A percentile compares a stretch with the other conserved stretches of the same genome.
Conservation (phyloP, 1,140 invertebrate species). For the Chrysomallon squamiferum region DNA sequence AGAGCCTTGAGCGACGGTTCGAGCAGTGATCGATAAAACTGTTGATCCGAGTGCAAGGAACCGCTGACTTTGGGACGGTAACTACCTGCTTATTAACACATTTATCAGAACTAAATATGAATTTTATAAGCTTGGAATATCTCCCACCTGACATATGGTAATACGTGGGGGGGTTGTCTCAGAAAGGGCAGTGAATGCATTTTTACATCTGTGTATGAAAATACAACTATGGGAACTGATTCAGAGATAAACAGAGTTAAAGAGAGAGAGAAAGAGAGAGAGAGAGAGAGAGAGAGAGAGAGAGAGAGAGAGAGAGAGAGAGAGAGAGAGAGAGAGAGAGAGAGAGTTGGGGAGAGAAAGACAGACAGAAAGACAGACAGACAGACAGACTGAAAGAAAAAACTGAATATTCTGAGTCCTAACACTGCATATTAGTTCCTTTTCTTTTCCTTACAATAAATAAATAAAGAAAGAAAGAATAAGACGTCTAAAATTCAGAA, state of each 20-base stretch:
- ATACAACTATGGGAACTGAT: slow-evolving; percentile 10
- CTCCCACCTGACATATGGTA: neutral
- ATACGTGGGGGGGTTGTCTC: neutral
- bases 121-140: neutral
- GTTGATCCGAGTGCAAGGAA: neutral
- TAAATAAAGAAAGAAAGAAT: too few relatives aligned
- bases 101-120: neutral
- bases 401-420: too few relatives aligned
- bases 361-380: too few relatives aligned
- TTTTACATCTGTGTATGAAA: too few relatives aligned
- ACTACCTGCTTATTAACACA: neutral
- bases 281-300: neutral
- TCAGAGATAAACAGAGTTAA: neutral
- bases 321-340: neutral
- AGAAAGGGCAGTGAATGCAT: neutral
- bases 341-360: neutral
- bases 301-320: neutral
- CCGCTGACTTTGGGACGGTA: neutral
- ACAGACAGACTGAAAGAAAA: neutral
- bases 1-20: too few relatives aligned
- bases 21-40: neutral
- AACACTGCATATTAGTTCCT: too few relatives aligned
- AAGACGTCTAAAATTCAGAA: too few relatives aligned
- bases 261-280: slow-evolving; percentile 1
- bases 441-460: too few relatives aligned